Conservation (phyloP, 2,797 vertebrate species). For the Perodicticus potto region DNA sequence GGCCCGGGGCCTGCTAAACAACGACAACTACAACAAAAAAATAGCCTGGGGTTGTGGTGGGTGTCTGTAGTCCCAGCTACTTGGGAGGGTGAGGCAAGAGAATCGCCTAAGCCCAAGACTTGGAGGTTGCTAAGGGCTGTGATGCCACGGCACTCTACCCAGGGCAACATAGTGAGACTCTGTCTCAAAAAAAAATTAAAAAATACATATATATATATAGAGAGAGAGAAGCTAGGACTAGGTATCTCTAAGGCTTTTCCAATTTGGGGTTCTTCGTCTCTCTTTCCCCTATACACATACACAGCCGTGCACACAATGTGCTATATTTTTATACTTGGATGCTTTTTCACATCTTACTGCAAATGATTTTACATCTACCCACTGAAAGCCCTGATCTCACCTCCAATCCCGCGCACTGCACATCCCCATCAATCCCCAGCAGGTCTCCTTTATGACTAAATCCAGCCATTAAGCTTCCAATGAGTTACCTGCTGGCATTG, state of each 20-base stretch:
- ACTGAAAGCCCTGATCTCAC: neutral
- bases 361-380: neutral
- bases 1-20: too few species aligned
- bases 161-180: too few species aligned
- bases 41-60: too few species aligned
- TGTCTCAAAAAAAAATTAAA: too few species aligned
- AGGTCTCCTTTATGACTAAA: constrained; percentile 74
- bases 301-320: accelerated
- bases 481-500: constrained; percentile 82
- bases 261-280: neutral
- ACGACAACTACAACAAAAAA: too few species aligned
- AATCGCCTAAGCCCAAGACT: too few species aligned
- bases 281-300: neutral
- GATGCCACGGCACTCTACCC: too few species aligned
- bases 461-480: constrained; percentile 79
- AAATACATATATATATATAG: too few species aligned
- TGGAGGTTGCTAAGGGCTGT: too few species aligned
- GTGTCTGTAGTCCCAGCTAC: too few species aligned
- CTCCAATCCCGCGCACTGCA: neutral
- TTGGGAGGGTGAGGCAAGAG: too few species aligned
- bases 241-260: neutral
- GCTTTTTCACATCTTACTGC: neutral
- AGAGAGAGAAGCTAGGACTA: too few species aligned
- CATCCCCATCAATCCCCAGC: constrained; percentile 49
- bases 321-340: neutral